A percentile compares a stretch with the other conserved stretches of the same genome.
Conservation (phyloP, 2,888 invertebrate species). For the Andrena bucephala region DNA sequence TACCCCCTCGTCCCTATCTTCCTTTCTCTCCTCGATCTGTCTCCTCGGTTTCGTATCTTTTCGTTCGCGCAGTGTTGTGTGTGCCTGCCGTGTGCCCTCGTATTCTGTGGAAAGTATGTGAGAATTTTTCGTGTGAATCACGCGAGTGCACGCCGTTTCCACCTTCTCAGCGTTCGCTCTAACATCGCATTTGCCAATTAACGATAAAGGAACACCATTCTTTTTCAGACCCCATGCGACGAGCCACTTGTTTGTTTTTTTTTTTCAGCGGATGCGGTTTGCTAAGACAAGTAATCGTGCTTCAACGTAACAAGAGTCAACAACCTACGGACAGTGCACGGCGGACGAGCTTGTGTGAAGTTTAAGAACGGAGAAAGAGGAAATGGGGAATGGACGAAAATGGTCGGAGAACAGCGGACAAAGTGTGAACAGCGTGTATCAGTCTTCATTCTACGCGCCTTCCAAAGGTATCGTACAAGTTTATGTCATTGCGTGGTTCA, state of each 20-base stretch:
- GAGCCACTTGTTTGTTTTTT: slow-evolving; percentile 57
- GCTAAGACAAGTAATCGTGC: slow-evolving; percentile 74
- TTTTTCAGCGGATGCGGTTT: slow-evolving; percentile 60
- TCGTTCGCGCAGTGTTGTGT: slow-evolving; percentile 83
- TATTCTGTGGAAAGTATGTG: slow-evolving; percentile 85
- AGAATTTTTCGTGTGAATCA: slow-evolving; percentile 81
- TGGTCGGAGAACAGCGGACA: slow-evolving; percentile 59
- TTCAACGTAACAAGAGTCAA: slow-evolving; percentile 65
- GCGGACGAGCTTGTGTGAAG: slow-evolving; percentile 52
- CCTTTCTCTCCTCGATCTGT: slow-evolving; percentile 79
- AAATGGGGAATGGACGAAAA: slow-evolving; percentile 25
- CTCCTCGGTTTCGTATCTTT: slow-evolving; percentile 82
- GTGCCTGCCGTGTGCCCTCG: slow-evolving; percentile 85
- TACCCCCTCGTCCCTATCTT: slow-evolving; percentile 82
- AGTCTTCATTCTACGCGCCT: slow-evolving; percentile 33
- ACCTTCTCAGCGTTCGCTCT: slow-evolving; percentile 38
- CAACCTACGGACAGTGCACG: slow-evolving; percentile 62
- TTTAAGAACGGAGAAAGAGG: slow-evolving; percentile 44
- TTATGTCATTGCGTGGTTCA: neutral
- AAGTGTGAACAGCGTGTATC: slow-evolving; percentile 64
- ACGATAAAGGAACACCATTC: slow-evolving; percentile 39
- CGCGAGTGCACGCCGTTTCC: slow-evolving; percentile 49
- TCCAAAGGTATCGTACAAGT: slow-evolving; percentile 62
- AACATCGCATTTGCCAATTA: slow-evolving; percentile 20
- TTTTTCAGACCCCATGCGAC: slow-evolving; percentile 75